Percentiles rank a stretch among this genome's conserved stretches.
These are phyloP conservation scores for Alloscopus bannaensis DNA, from an alignment of 2,888 invertebrate species.

Conservation along the genomic window DNA sequence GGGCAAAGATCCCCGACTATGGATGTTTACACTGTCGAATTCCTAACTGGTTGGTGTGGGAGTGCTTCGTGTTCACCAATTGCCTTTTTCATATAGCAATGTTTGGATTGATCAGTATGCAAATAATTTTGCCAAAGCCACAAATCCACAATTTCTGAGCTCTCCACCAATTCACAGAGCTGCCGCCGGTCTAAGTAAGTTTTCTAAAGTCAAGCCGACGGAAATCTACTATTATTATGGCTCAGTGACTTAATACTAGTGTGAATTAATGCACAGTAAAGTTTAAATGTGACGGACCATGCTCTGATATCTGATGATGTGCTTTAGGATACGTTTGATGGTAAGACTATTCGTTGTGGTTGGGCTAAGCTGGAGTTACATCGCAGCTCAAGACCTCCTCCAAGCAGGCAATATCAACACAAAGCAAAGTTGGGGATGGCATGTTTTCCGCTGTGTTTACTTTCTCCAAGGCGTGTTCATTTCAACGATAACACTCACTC, in stretches of 20 bases:
- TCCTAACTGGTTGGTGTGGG: constrained; percentile 57
- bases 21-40: constrained; percentile 55
- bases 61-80: constrained; percentile 58
- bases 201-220: too few relatives aligned
- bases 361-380: constrained; percentile 63
- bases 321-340: constrained; percentile 39
- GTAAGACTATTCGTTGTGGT: constrained; percentile 53
- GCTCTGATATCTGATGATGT: too few relatives aligned
- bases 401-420: constrained; percentile 61
- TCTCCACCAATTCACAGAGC: too few relatives aligned
- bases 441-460: constrained; percentile 47
- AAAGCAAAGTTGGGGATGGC: constrained; percentile 49
- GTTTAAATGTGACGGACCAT: too few relatives aligned
- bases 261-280: too few relatives aligned
- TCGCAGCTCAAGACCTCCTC: constrained; percentile 55
- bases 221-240: too few relatives aligned
- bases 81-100: constrained; percentile 52
- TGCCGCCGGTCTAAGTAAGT: too few relatives aligned
- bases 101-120: constrained; percentile 44
- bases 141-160: too few relatives aligned
- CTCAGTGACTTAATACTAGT: too few relatives aligned
- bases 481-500: constrained; percentile 36
- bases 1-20: constrained; percentile 53
- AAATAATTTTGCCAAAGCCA: too few relatives aligned
- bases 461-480: constrained; percentile 62